A percentile compares a stretch with the other conserved stretches of the same genome.
phyloP scores from a whole-genome alignment of 1,140 invertebrate genomes.

The Atta colombica region DNA sequence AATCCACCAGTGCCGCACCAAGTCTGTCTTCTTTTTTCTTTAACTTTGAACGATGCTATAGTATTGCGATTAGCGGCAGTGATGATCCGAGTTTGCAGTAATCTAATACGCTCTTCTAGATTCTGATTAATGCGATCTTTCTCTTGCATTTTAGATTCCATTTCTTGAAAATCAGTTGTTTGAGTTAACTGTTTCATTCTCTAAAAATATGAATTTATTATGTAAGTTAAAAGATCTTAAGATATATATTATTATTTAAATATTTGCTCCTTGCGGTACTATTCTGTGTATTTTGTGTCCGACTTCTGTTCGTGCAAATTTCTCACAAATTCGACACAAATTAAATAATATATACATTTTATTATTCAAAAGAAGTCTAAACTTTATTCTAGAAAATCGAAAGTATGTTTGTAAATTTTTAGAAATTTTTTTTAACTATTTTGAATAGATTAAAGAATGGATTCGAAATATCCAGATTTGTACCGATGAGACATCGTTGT shows the following conservation, averaged over 20 bases:
- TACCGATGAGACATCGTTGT: too few relatives aligned
- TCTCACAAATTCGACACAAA: too few relatives aligned
- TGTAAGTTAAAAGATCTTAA: not conserved
- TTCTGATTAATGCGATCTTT: slow-evolving; percentile 61
- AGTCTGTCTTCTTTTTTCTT: slow-evolving; percentile 57
- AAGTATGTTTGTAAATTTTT: too few relatives aligned
- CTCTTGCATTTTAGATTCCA: slow-evolving; percentile 61
- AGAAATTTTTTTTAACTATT: too few relatives aligned
- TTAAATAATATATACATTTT: too few relatives aligned
- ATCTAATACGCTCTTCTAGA: slow-evolving; percentile 49
- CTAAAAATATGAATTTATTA: slow-evolving; percentile 47
- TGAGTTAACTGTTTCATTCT: slow-evolving; percentile 43
- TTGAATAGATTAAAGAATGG: too few relatives aligned
- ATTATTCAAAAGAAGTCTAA: too few relatives aligned
- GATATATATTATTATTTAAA: not conserved
- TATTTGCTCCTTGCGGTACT: too few relatives aligned
- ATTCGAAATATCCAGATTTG: too few relatives aligned
- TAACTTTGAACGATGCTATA: slow-evolving; percentile 34
- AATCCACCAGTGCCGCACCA: slow-evolving; percentile 47
- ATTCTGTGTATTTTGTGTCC: too few relatives aligned
- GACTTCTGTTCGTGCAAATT: too few relatives aligned
- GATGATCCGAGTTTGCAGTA: slow-evolving; percentile 66
- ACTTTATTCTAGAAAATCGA: too few relatives aligned
- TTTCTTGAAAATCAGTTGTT: slow-evolving; percentile 48
- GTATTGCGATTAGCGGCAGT: slow-evolving; percentile 38